Evolutionary conservation across 2,113 vertebrate genomes (phyloP), one percentile per base, ranked within the genome.

Genomic region (Steatornis caripensis): DNA sequence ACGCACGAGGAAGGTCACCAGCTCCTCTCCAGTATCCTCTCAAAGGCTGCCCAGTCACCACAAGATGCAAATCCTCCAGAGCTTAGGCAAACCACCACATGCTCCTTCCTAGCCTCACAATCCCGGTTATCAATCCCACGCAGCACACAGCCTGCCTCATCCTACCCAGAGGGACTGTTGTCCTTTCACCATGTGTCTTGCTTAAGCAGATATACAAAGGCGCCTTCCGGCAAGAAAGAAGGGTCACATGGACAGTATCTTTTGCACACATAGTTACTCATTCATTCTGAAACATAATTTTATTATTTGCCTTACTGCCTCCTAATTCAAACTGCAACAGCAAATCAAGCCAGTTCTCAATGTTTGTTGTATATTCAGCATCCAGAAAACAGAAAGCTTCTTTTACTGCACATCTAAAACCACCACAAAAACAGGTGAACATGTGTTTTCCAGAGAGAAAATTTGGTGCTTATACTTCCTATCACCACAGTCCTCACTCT

Each of bases 371-470:
- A 39, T 9, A 62, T 76, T 96, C 17, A 51, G 72, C 12, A 86
- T 32, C 19, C 70, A 89, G 53, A 83, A 93, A 84, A 91, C 55
- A 78, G 91, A 82, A 90, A 95, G 23, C 11, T 55, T 49, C 32
- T 97, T 93, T 95, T 83, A 94, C 41, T 91, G 64, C 39, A 61
- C 51, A 71, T 34, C 17, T 87, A 72, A 85, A 83, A 34, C n/a
- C 30, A 91, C 58, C 17, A 95, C 37, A 79, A 76, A 86, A 90
- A 4, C 32, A 92, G 82, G 32, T 17, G 5, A 89, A 84, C 62
- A 41, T 49, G 7, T 62, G 65, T 84, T 97, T 97, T 93, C 72
- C 88, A 87, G 70, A 96, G 49, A 89, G 48, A 87, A 97, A 95
- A 94, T 61, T n/a, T 29, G 4, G 27, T 94, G 69, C 37, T 97